Evolutionary conservation across 2,113 vertebrate species (phyloP), one percentile per base, ranked within the genome.

Genomic region (Psettodes erumei): DNA sequence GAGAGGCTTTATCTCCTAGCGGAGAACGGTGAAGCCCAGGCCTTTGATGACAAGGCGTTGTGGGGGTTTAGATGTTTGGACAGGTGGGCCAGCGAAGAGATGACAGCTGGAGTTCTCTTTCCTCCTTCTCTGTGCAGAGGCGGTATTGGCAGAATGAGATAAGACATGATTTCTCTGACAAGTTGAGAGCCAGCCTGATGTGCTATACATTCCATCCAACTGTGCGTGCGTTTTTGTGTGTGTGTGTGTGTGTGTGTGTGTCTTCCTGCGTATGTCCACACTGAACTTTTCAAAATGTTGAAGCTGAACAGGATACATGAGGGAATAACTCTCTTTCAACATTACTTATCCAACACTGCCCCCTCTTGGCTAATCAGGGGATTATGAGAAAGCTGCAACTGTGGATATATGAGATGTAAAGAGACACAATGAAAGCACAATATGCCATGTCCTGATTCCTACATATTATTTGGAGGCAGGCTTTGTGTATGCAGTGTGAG

Each of bases 91-190:
- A 47, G n/a, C 8, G 51, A 69, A 37, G 72, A 81, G 71, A 73
- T 86, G 86, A 80, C 76, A 87, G 85, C 81, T 81, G 75, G 81
- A 71, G 56, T 77, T 70, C 13, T 78, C 56, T 45, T 80, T 88
- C 61, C 72, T 79, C 58, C 61, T 30, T 32, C 55, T 78, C 71
- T 72, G 77, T 75, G 66, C 78, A 55, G 61, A 90, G 77, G 71
- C 58, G 33, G 71, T 76, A 80, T 89, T 90, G 89, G 72, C 72
- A 48, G 71, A 79, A 63, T 30, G 71, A 88, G 86, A 87, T 91
- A 87, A 90, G 78, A 83, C 68, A 33, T 82, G 79, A 86, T 86
- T 88, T 88, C 21, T 81, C 54, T 85, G 87, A 83, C 83, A 88
- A 66, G 86, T 73, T 78, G 71, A 75, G 77, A 75, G 72, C 55